phyloP scores from a whole-genome alignment of 2,113 vertebrate species.

The Nibea coibor region DNA sequence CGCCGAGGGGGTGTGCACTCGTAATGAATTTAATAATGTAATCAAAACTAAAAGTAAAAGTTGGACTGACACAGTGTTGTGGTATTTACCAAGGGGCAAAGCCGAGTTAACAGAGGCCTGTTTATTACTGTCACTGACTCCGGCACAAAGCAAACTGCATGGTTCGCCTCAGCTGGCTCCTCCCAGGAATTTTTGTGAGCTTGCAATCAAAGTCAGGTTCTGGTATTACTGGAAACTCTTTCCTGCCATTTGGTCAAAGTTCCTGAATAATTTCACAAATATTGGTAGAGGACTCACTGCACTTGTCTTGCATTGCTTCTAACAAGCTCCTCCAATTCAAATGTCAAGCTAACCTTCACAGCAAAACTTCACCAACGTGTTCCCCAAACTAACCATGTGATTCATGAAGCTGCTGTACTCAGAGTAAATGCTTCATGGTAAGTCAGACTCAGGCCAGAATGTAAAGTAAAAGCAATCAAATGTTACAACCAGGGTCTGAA shows the following conservation, averaged over 20 bases:
- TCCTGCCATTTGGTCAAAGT: no score
- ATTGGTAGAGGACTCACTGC: not conserved
- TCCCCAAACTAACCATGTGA: not conserved
- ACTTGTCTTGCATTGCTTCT: not conserved
- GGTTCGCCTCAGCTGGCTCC: not conserved
- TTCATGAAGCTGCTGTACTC: not conserved
- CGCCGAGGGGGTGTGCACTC: slow-evolving; percentile 4
- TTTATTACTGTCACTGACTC: slow-evolving; percentile 11
- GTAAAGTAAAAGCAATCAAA: no score
- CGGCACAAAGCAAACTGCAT: slow-evolving; percentile 4
- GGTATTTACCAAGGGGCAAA: slow-evolving; percentile 4
- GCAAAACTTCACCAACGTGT: not conserved
- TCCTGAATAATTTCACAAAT: not conserved
- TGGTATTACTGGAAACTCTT: not conserved
- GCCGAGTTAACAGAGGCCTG: slow-evolving; percentile 6
- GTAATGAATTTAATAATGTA: slow-evolving; percentile 48
- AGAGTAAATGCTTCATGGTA: not conserved
- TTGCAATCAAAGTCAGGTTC: not conserved
- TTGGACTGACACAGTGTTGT: not conserved
- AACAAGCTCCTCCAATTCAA: not conserved
- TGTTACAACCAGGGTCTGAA: no score
- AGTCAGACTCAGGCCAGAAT: not conserved
- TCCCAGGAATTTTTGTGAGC: slow-evolving; percentile 1
- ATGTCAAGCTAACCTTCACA: not conserved
- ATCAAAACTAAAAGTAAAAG: slow-evolving; percentile 42